Percentiles rank a stretch among this genome's conserved stretches.
These are phyloP conservation scores for Neomorphus geoffroyi DNA, from an alignment of 2,797 vertebrate genomes.

Conservation along the genomic window DNA sequence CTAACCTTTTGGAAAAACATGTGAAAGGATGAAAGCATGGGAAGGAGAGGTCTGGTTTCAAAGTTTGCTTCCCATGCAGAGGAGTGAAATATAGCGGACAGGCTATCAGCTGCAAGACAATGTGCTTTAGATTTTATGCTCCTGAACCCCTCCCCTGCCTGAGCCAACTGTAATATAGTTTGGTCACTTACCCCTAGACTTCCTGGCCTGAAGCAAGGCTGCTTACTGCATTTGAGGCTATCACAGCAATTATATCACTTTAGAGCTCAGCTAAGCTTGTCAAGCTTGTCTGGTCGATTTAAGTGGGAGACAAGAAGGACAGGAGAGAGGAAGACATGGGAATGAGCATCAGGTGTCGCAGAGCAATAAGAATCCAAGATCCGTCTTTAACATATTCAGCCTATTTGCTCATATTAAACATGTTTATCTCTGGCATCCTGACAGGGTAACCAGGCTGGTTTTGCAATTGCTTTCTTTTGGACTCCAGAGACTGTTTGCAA, in stretches of 20 bases:
- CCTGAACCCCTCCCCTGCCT: accelerated
- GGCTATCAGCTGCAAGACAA: background rate
- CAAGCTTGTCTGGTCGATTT: background rate
- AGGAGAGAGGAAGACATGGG: background rate
- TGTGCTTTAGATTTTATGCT: background rate
- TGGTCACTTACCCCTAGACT: background rate
- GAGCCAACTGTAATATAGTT: background rate
- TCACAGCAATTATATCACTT: background rate
- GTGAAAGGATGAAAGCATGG: background rate
- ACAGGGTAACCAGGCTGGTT: background rate
- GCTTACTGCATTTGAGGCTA: background rate
- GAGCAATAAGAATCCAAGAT: background rate
- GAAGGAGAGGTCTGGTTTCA: background rate
- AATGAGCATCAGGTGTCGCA: background rate
- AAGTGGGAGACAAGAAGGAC: background rate
- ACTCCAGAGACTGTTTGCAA: background rate
- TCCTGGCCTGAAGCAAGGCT: background rate
- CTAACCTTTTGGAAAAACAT: background rate
- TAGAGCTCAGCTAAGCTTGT: background rate
- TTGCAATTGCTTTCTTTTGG: background rate
- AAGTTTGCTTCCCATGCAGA: background rate
- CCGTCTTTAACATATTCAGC: background rate
- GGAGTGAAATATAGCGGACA: background rate
- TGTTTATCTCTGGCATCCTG: background rate
- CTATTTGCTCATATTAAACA: background rate